Base-by-base conservation (phyloP, 64 coral and sea anemone genomes). In the Porites lutea region DNA sequence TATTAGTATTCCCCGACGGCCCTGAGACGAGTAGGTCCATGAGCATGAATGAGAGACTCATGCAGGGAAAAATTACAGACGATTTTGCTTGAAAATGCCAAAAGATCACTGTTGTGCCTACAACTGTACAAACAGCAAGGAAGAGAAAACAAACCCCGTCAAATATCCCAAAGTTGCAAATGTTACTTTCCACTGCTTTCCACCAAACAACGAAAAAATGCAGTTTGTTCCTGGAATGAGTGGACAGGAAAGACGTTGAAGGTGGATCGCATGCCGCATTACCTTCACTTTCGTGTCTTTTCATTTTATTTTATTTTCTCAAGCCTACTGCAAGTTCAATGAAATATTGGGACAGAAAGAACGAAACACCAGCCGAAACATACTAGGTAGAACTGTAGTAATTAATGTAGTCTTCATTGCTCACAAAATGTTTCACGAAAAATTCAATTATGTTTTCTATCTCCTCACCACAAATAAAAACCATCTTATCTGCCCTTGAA, bases 381-480 rank as follows among this genome's bases (percentile, higher is more conserved):
- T 88, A 48, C 62, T 55, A 88, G 72, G 87, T 89, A 78, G 52
- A 88, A 74, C 75, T 75, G 48, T 60, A 88, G 52, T 88, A 88
- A 74, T 88, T 44, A 88, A 74, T n/a, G n/a, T 37, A 59, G 60
- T 59, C n/a, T 88, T 59, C 16, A 55, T 37, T 78, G 49, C 19
- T 78, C 49, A 18, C 13, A 78, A 55, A 57, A 55, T 51, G 49
- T 75, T 51, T 9, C 15, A 18, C 46, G 51, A 51, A 75, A 75
- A 75, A 75, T 15, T 6, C 73, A 75, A 75, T 75, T 75, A 16
- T 50, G 51, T 75, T 75, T 48, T 13, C 73, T 48, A 27, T 7
- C 45, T 45, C 69, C 37, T 72, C 45, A 27, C 20, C 37, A 43
- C 21, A n/a, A n/a, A n/a, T 72, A 27, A 72, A 72, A 72, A 21